A percentile compares a stretch with the other conserved stretches of the same genome.
phyloP scores from a whole-genome alignment of 2,113 vertebrate species.

The Callorhinus ursinus region DNA sequence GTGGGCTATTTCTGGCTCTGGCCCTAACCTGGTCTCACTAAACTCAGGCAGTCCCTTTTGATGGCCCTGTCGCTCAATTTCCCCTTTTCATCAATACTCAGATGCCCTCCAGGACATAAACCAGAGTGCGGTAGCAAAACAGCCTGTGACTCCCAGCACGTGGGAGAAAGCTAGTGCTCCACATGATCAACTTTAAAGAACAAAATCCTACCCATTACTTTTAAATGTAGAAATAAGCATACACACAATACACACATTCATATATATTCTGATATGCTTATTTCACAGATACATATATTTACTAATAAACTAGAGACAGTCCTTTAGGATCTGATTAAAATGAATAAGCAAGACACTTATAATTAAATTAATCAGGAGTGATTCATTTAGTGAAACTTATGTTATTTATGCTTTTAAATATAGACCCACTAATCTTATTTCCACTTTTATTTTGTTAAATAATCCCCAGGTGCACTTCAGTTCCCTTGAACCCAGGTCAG shows the following conservation, averaged over 20 bases:
- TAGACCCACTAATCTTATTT: background rate
- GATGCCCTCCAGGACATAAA: background rate
- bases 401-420: constrained; percentile 1
- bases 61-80: background rate
- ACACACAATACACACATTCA: background rate
- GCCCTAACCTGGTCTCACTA: background rate
- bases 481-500: background rate
- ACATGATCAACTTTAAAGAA: background rate
- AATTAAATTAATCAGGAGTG: background rate
- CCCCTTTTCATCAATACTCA: constrained; percentile 49
- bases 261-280: background rate
- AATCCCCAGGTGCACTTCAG: background rate
- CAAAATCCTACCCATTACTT: background rate
- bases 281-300: background rate
- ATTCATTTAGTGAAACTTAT: background rate
- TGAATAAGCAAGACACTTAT: background rate
- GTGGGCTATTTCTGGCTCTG: constrained; percentile 18
- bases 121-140: background rate
- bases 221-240: background rate
- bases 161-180: background rate
- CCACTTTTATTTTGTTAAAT: constrained; percentile 27
- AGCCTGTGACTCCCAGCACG: background rate
- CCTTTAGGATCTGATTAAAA: background rate
- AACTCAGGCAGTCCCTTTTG: background rate
- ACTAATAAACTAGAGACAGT: background rate